These are phyloP conservation scores for Belonocnema kinseyi DNA, from an alignment of 1,140 invertebrate species.

Conservation along the genomic window DNA sequence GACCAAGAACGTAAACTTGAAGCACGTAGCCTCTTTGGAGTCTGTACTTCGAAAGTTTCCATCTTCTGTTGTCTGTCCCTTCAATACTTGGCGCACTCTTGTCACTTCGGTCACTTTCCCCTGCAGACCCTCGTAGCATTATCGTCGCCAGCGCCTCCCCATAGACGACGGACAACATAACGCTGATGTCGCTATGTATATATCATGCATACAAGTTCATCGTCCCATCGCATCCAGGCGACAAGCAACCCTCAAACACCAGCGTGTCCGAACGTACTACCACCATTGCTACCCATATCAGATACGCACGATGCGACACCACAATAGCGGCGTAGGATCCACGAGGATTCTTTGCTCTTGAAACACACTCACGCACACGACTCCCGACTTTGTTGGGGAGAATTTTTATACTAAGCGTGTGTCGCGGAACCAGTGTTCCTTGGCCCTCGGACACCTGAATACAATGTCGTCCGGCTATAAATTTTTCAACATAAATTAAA, in stretches of 20 bases:
- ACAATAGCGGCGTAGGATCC: constrained; percentile 44
- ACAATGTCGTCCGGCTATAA: constrained; percentile 60
- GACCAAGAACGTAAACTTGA: background rate
- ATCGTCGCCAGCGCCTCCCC: constrained; percentile 50
- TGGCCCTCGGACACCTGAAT: constrained; percentile 58
- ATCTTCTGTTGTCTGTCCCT: constrained; percentile 48
- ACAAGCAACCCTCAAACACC: constrained; percentile 47
- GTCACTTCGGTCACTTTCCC: constrained; percentile 47
- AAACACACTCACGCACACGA: constrained; percentile 29
- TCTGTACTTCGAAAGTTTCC: constrained; percentile 46
- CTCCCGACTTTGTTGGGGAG: background rate
- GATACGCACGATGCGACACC: constrained; percentile 45
- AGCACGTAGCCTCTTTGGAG: background rate
- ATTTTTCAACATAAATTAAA: constrained; percentile 64
- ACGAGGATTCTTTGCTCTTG: constrained; percentile 46
- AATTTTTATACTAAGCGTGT: background rate
- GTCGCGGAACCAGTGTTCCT: constrained; percentile 25
- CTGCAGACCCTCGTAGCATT: constrained; percentile 50
- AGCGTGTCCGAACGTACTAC: constrained; percentile 47
- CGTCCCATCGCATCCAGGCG: constrained; percentile 38
- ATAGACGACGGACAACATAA: background rate
- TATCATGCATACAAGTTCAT: constrained; percentile 47
- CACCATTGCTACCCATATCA: constrained; percentile 43
- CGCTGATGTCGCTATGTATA: constrained; percentile 33
- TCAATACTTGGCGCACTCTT: constrained; percentile 45